Base-by-base conservation (phyloP, 2,888 invertebrate species). In the Pyrocoelia pectoralis region DNA sequence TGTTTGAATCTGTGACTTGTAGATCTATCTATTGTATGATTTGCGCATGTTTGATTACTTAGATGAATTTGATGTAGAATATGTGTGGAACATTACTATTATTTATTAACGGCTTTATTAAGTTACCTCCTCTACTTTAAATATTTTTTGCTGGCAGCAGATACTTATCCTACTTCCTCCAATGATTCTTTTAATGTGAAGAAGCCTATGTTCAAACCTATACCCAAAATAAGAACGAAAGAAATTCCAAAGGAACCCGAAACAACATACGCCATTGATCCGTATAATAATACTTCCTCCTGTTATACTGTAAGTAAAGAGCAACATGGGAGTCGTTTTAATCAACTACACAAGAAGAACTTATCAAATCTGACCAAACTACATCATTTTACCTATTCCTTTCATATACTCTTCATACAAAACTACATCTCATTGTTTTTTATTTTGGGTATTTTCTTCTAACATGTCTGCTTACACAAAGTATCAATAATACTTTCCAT, bases 131-230 rank as follows among this genome's bases (percentile, higher is more conserved):
- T 59, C 46, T 38, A 59, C 48, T 59, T 43, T 57, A 57, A 49
- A 48, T 51, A 40, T 52, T 53, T 59, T 61, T 65, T 65, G 56
- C 61, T 61, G 57, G 49, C 58, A 65, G 65, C 56, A 69, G 74
- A 72, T 70, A 73, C 60, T 74, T 71, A 66, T 69, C 72, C 74
- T 69, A 67, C 73, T 71, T 70, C 73, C 67, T 73, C 73, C 65
- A 69, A 70, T 69, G 76, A 76, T 68, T 72, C 73, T 71, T 73
- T 72, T 66, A 72, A 76, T 72, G 67, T 72, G 73, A 80, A 78
- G 79, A 80, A 80, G 75, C 71, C 74, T 67, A 71, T 78, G 70
- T 73, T 76, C 72, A 80, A 79, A 78, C 76, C 79, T 62, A 74
- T 77, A 63, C 75, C 77, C 70, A 80, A 80, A 77, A 66, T 76